Evolutionary conservation across 2,888 invertebrate genomes (phyloP).

Genomic region (Melanostoma scalare): DNA sequence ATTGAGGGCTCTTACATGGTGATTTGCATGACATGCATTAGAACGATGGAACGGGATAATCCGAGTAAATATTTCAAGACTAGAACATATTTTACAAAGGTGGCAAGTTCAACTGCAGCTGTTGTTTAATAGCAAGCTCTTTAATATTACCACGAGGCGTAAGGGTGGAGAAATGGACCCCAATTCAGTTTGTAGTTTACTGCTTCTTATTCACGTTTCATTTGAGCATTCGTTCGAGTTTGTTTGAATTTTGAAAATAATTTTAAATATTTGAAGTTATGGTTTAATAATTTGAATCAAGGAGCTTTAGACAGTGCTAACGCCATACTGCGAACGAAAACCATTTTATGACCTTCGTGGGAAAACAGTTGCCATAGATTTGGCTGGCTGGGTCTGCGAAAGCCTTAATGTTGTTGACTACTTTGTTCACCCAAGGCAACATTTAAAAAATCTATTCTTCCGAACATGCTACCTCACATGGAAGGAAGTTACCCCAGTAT

Average conservation of each 20-base stretch:
- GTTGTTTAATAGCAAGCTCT: too few relatives aligned
- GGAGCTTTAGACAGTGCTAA: conserved; percentile 91
- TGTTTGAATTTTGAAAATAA: background rate
- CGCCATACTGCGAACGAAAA: conserved; percentile 89
- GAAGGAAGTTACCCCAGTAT: conserved; percentile 91
- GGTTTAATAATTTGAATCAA: conserved; percentile 90
- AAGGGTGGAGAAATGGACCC: too few relatives aligned
- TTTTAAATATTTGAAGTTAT: conserved; percentile 8
- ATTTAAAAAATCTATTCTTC: conserved; percentile 95
- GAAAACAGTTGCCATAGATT: conserved; percentile 92
- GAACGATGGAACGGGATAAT: too few relatives aligned
- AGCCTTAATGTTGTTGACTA: conserved; percentile 90
- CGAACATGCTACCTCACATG: conserved; percentile 90
- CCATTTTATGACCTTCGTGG: conserved; percentile 90
- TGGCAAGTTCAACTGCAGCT: too few relatives aligned
- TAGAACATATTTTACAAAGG: too few relatives aligned
- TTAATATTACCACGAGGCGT: too few relatives aligned
- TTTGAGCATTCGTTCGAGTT: background rate
- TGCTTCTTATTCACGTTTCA: too few relatives aligned
- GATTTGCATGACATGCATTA: too few relatives aligned
- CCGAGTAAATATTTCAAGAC: too few relatives aligned
- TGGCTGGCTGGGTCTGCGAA: conserved; percentile 96
- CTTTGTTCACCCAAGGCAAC: conserved; percentile 89
- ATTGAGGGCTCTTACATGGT: too few relatives aligned
- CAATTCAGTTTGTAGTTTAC: too few relatives aligned